Base-by-base conservation (phyloP, 2,888 invertebrate genomes). In the Acanthosepion pharaonis region DNA sequence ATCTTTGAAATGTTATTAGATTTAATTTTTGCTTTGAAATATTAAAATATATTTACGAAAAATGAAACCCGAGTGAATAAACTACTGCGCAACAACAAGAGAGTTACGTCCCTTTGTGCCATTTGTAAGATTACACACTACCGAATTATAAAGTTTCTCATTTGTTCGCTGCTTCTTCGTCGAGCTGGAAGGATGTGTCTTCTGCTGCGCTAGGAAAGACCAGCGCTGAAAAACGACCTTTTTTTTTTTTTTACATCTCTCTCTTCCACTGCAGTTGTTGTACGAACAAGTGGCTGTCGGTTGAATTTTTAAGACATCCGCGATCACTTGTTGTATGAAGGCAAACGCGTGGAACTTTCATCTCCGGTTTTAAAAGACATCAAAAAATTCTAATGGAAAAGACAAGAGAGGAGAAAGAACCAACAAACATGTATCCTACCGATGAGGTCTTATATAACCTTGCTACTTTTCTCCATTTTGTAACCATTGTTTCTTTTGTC, bases 261-360 rank as follows among this genome's bases (percentile, higher is more conserved):
- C 53, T 23, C 23, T 93, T 93, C 93, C 93, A 93, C 53, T 93
- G 93, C 93, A 93, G 93, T 93, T 93, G 93, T 93, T 93, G 53
- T 93, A 93, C 93, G 93, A 93, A 93, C 93, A 93, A 93, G 93
- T 93, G 93, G 93, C 49, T 93, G 93, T 51, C 93, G 93, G 93
- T 93, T 93, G 93, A 51, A 93, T 93, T 93, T 93, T 51, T n/a
- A 49, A 93, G 51, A 93, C 93, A 93, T 93, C 93, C 93, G 93
- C 93, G 93, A 93, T 93, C 93, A 93, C 93, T 93, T 93, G 93
- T 93, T 93, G 93, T 93, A 93, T 93, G 93, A 93, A 93, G 93
- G 93, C 93, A 93, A 93, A 93, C 53, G 93, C 93, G 93, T 93
- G 93, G 93, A 93, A 51, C 93, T 93, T 93, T 93, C 93, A 49